Percentiles rank a stretch among this genome's conserved stretches.
Evolutionary conservation across 2,888 invertebrate genomes (phyloP).

Genomic region (Lymantria monacha): DNA sequence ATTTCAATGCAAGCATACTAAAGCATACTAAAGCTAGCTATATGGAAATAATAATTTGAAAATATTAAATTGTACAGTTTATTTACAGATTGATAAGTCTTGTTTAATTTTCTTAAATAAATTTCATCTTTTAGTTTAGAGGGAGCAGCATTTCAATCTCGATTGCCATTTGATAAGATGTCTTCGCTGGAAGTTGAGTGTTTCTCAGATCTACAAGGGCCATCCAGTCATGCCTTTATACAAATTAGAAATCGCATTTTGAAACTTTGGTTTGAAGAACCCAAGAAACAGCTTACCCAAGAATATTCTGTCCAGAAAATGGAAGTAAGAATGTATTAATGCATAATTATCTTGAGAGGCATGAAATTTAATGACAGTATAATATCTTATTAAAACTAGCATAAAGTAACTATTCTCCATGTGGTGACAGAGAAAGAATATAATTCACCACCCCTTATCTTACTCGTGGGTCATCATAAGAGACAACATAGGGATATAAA

Average conservation of each 20-base stretch:
- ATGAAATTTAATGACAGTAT: background rate
- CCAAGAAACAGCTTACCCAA: conserved; percentile 93
- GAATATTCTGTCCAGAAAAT: conserved; percentile 92
- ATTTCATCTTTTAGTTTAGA: conserved; percentile 83
- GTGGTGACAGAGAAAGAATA: too few relatives aligned
- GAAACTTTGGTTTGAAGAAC: conserved; percentile 98
- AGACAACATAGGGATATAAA: too few relatives aligned
- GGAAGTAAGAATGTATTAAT: conserved; percentile 61
- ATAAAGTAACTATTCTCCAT: too few relatives aligned
- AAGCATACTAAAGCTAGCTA: too few relatives aligned
- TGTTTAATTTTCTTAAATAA: too few relatives aligned
- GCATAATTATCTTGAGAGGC: background rate
- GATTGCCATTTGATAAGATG: conserved; percentile 96
- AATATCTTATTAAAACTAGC: too few relatives aligned
- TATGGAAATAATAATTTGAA: too few relatives aligned
- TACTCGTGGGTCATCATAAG: too few relatives aligned
- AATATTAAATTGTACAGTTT: too few relatives aligned
- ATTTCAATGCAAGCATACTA: too few relatives aligned
- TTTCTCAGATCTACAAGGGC: conserved; percentile 94
- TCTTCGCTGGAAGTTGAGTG: conserved; percentile 96
- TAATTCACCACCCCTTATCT: too few relatives aligned
- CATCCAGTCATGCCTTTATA: conserved; percentile 93
- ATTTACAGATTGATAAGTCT: too few relatives aligned
- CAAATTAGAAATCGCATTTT: conserved; percentile 95
- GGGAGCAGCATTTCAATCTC: conserved; percentile 96